Base-by-base conservation (phyloP, 37 sponge, comb jelly and placozoan genomes). In the Eunapius fragilis region DNA sequence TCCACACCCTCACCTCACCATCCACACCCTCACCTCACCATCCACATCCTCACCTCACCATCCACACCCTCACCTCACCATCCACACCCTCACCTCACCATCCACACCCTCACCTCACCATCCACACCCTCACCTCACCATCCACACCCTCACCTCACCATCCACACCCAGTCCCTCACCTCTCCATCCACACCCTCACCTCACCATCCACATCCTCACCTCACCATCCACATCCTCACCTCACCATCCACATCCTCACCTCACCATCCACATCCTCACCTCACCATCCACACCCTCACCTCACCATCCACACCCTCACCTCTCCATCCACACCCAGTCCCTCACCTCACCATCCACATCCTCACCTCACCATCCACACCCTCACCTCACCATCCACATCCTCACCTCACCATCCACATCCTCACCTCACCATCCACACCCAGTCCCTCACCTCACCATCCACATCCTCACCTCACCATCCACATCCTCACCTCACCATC, bases 1-100 rank as follows among this genome's bases (percentile, higher is more conserved):
- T 80, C 24, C 69, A 47, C 69, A 38, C 78, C 25, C 77, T 80
- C 71, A 80, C 72, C 80, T 79, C 80, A 22, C 80, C 79, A 49
- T 28, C 79, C 32, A 10, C n/a, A n/a, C n/a, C n/a, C n/a, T n/a
- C n/a, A n/a, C n/a, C n/a, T n/a, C n/a, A n/a, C n/a, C n/a, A n/a
- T n/a, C n/a, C n/a, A n/a, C n/a, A n/a, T n/a, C n/a, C n/a, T n/a
- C n/a, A n/a, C n/a, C 27, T n/a, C 27, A 70, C 71, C 2, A 32
- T 10, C 35, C 31, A 30, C 68, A 33, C 76, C 22, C 85, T 25
- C 67, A 0, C 76, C 85, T 31, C 23, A 30, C 37, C 25, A 69
- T 76, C 85, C 50, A 34, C 33, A 31, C 58, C 70, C 4, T 49
- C 9, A 22, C 0, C 37, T 23, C 11, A 50, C 58, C 5, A 11